Percentiles rank a stretch among this genome's conserved stretches.
Evolutionary conservation across 2,888 invertebrate species (phyloP).

Genomic region (Conus canariensis): DNA sequence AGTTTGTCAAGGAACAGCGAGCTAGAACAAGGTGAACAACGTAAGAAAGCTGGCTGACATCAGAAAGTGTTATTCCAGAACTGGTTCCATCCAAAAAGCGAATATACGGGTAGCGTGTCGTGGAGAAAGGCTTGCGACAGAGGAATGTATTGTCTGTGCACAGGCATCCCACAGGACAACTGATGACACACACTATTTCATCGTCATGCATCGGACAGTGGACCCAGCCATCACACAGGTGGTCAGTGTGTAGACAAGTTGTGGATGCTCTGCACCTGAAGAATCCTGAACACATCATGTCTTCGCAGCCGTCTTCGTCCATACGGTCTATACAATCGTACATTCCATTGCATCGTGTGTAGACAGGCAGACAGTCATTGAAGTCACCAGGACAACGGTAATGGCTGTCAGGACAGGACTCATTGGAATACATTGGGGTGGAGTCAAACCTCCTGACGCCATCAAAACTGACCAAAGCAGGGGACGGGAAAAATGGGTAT

Average conservation of each 20-base stretch:
- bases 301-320: conserved; percentile 8
- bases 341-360: conserved; percentile 15
- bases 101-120: not conserved
- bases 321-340: not conserved
- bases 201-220: conserved; percentile 4
- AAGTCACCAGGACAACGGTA: conserved; percentile 4
- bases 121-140: not conserved
- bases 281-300: not conserved
- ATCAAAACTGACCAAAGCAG: not conserved
- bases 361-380: conserved; percentile 9
- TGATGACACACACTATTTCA: not conserved
- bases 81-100: not conserved
- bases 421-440: not conserved
- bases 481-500: not conserved
- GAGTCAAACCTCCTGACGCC: not conserved
- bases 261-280: conserved; percentile 1
- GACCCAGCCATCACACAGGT: conserved; percentile 8
- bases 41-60: not conserved
- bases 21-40: not conserved
- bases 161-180: not conserved
- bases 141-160: not conserved
- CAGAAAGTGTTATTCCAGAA: not conserved
- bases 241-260: not conserved
- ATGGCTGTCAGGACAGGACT: conserved; percentile 8
- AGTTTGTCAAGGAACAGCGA: not conserved